These are phyloP conservation scores for Cenopis cana DNA, from an alignment of 2,888 invertebrate species.

Conservation along the genomic window DNA sequence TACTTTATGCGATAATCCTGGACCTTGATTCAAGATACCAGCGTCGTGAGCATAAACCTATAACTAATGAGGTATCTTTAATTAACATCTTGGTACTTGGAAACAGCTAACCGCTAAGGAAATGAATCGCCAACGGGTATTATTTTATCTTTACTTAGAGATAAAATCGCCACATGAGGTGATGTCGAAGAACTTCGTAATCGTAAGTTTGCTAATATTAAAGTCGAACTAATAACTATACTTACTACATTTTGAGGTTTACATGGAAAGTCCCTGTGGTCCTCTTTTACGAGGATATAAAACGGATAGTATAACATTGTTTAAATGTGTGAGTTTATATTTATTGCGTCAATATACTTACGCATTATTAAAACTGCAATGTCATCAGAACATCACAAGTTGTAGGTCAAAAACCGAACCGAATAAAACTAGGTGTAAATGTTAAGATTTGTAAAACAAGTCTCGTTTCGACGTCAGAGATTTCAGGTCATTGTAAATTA, in stretches of 20 bases:
- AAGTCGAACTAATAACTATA: too few species aligned
- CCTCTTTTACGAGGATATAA: too few species aligned
- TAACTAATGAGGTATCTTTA: not conserved
- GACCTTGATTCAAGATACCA: conserved; percentile 1
- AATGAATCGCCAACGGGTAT: not conserved
- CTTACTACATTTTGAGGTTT: too few species aligned
- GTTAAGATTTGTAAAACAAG: conserved; percentile 8
- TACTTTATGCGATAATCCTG: conserved; percentile 1
- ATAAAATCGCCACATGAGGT: not conserved
- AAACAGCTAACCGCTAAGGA: not conserved
- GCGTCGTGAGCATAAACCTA: not conserved
- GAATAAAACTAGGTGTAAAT: conserved; percentile 11
- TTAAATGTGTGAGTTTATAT: too few species aligned
- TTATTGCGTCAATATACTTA: too few species aligned
- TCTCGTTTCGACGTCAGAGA: not conserved
- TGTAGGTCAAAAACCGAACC: too few species aligned
- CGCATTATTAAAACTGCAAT: not conserved
- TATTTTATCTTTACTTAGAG: conserved; percentile 1
- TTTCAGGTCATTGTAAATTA: conserved; percentile 12
- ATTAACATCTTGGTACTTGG: not conserved
- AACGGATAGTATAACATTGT: too few species aligned
- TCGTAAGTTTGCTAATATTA: not conserved
- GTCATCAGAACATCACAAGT: not conserved
- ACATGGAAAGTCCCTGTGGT: too few species aligned
- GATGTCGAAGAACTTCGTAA: too few species aligned